Conservation (phyloP, 2,888 invertebrate genomes). For the Netelia virgata region DNA sequence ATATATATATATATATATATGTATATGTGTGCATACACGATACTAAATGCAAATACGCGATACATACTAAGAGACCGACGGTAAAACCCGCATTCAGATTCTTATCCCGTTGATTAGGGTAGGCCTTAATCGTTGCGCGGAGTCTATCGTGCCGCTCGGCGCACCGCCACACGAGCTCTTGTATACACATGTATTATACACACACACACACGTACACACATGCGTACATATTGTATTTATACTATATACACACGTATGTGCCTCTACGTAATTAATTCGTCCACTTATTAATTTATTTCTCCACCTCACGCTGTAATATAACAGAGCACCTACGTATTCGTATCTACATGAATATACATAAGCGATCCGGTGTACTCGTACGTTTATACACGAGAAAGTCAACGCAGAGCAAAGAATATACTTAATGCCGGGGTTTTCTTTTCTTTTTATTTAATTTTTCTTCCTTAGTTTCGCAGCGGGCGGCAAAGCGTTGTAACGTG, state of each 20-base stretch:
- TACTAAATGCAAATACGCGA: conserved; percentile 69
- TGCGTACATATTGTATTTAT: conserved; percentile 4
- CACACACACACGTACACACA: not conserved
- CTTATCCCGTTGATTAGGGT: conserved; percentile 73
- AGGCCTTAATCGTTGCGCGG: conserved; percentile 65
- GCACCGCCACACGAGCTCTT: conserved; percentile 39
- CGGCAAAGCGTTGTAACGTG: not conserved
- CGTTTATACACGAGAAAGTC: not conserved
- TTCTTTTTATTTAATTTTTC: not conserved
- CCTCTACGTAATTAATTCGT: conserved; percentile 72
- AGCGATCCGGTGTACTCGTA: not conserved
- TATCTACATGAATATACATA: conserved; percentile 11
- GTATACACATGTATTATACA: conserved; percentile 13
- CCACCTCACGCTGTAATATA: conserved; percentile 55
- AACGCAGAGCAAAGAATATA: not conserved
- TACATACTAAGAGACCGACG: conserved; percentile 63
- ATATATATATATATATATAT: not conserved
- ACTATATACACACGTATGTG: conserved; percentile 59
- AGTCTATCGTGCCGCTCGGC: conserved; percentile 54
- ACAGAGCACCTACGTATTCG: conserved; percentile 12
- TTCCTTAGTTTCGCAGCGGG: not conserved
- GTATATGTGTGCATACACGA: conserved; percentile 13
- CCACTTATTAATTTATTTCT: conserved; percentile 74
- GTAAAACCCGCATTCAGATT: conserved; percentile 69
- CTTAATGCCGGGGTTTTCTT: not conserved